Base-by-base conservation (phyloP, 1,140 invertebrate species). In the Papilio glaucus region DNA sequence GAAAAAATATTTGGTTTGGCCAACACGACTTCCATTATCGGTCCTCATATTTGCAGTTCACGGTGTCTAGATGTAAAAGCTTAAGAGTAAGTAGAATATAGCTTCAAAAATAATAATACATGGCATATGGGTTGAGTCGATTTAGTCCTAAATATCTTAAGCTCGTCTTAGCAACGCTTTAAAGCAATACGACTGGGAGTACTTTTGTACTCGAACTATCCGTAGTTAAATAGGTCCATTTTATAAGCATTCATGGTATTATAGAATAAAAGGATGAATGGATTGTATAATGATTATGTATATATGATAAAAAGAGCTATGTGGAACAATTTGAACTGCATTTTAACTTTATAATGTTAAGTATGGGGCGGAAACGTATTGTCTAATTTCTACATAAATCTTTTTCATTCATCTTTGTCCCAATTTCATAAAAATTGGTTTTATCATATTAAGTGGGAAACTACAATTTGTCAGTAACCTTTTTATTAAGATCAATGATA, bases 211-310 rank as follows among this genome's bases (percentile, higher is more conserved):
- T 57, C 24, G 21, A 10, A 57, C 45, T 26, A 21, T 57, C 21
- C 12, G 18, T 18, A 57, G 49, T 53, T 57, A 57, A 57, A 57
- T 57, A 57, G 49, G 49, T 57, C 49, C 9, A 57, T 24, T 10
- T 57, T 24, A 57, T 57, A 57, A 53, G 49, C 49, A 57, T 57
- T 57, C 49, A 26, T 57, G 49, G 12, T 45, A 18, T 45, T 57
- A 4, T 57, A 24, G 49, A 57, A 57, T 57, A 57, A 57, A 57
- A 57, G 49, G 49, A 24, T 24, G 49, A 26, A 24, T 10, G 49
- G 18, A 57, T 10, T 53, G 6, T 57, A 57, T 26, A 57, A 57
- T 57, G 49, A 57, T 45, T 45, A 45, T 57, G 49, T 12, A 57
- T 57, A 24, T 24, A 57, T 57, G 9, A 57, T 12, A 18, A 53